These are phyloP conservation scores for Phodopus roborovskii DNA, from an alignment of 2,113 vertebrate species.

Conservation along the genomic window DNA sequence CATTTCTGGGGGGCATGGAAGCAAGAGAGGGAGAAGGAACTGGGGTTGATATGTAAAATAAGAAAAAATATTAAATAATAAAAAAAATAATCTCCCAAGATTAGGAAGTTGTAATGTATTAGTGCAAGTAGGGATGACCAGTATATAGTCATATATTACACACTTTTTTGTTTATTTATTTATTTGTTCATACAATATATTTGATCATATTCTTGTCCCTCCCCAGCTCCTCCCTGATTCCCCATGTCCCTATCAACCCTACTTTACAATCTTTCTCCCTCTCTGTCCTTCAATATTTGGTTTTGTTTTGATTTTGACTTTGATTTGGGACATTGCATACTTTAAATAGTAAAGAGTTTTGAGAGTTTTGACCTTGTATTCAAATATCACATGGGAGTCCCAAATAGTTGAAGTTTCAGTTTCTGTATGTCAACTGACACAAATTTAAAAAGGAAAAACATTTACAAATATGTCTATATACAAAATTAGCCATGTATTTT, in stretches of 20 bases:
- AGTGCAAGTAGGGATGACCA: not conserved
- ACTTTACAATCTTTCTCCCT: not conserved
- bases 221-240: not conserved
- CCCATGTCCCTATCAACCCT: not conserved
- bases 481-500: not conserved
- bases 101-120: not conserved
- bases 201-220: not conserved
- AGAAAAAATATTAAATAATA: no score
- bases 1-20: no score
- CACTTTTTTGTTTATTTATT: not conserved
- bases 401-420: not conserved
- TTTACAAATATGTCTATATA: not conserved
- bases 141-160: not conserved
- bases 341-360: not conserved
- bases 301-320: not conserved
- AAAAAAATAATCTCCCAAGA: no score
- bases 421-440: not conserved
- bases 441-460: not conserved
- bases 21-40: no score
- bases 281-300: not conserved
- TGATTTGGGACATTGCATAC: not conserved
- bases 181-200: not conserved
- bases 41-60: no score
- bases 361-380: not conserved
- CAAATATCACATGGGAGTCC: not conserved